Evolutionary conservation across 2,888 invertebrate species (phyloP), one percentile per base, ranked within the genome.

Genomic region (Luffia ferchaultella): DNA sequence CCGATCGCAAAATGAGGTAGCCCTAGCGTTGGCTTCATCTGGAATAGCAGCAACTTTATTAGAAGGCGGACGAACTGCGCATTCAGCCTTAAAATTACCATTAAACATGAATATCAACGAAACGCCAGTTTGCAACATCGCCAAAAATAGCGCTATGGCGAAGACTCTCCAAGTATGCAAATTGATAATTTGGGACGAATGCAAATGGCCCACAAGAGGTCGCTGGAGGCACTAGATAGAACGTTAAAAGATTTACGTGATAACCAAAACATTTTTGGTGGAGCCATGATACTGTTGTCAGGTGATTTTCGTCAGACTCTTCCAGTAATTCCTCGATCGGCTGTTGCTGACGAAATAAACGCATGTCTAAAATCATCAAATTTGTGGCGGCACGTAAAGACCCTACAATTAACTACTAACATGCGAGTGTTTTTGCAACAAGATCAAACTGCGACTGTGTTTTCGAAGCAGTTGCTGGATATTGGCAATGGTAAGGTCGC

Each of bases 301-400:
- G 55, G 52, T 41, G 56, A 58, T 16, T 17, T n/a, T 3, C 18
- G 45, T n/a, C 43, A 48, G 18, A 48, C 42, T 55, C 45, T 48
- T 2, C 48, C 48, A 2, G 46, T 50, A 2, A 18, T 50, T 1
- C 45, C 50, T 1, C 2, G 45, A n/a, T 44, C 45, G 2, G 42
- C 42, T 2, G 7, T 18, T n/a, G 49, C 54, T 12, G 46, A 54
- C 41, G 57, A 55, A 46, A 30, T 61, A 2, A 54, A 58, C 15
- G 58, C 62, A 0, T 65, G 56, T 44, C 17, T 67, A 16, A 58
- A 59, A 44, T 42, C 20, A 42, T 59, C 57, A n/a, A 30, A 16
- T 49, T 46, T 55, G 9, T 57, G 54, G 56, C 50, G 50, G 1
- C 42, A 50, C 57, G 16, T 9, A 0, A 7, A 53, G 2, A 52